Evolutionary conservation across 2,797 vertebrate genomes (phyloP).

Genomic region (Momotus momota): DNA sequence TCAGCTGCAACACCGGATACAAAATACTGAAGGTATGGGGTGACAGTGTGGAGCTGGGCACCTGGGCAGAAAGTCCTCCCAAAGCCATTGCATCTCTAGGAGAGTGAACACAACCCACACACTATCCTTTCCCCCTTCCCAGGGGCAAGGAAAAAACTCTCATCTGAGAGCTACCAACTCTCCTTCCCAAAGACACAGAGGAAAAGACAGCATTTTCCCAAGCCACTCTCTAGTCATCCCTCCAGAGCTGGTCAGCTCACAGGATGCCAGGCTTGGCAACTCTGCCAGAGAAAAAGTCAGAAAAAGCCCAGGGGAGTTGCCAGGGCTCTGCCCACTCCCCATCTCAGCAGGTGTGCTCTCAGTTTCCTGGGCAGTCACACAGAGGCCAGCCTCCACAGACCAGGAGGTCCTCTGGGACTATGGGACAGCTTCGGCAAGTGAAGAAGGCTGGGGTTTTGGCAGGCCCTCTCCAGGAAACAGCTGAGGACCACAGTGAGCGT

Average conservation of each 20-base stretch:
- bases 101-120: not conserved
- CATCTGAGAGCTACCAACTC: not conserved
- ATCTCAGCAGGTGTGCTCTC: not conserved
- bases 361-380: not conserved
- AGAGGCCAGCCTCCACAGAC: not conserved
- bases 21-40: conserved; percentile 84
- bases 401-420: not conserved
- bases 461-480: not conserved
- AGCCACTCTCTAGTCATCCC: not conserved
- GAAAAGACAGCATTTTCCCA: not conserved
- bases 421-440: not conserved
- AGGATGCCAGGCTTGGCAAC: not conserved
- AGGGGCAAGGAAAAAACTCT: not conserved
- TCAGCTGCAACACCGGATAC: conserved; percentile 90
- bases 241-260: not conserved
- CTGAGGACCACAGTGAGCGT: not conserved
- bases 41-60: not conserved
- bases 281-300: not conserved
- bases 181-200: not conserved
- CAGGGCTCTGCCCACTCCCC: not conserved
- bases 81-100: not conserved
- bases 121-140: not conserved
- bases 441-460: not conserved
- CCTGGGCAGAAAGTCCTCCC: not conserved
- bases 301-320: not conserved